Evolutionary conservation across 2,888 invertebrate species (phyloP).

Genomic region (Eustalomyia histrio): DNA sequence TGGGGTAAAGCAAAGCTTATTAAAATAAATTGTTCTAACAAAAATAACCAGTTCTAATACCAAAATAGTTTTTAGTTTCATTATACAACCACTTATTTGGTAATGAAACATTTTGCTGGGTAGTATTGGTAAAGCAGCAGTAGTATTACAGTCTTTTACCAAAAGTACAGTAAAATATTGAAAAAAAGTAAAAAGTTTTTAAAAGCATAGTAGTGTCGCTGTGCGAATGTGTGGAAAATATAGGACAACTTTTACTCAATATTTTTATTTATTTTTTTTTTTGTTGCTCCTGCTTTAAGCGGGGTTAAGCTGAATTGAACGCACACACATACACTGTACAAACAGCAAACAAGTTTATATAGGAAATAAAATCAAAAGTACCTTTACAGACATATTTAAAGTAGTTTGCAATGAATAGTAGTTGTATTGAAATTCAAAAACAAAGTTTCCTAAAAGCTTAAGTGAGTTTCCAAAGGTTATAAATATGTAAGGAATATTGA

Average conservation of each 20-base stretch:
- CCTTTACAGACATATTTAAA: conserved; percentile 13
- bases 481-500: conserved; percentile 21
- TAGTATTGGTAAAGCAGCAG: conserved; percentile 21
- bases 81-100: too few species aligned
- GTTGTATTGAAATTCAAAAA: conserved; percentile 1
- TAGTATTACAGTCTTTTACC: conserved; percentile 22
- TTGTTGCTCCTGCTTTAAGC: conserved; percentile 22
- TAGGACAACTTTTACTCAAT: conserved; percentile 52
- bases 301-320: conserved; percentile 45
- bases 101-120: too few species aligned
- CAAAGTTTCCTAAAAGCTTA: conserved; percentile 48
- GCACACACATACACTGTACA: conserved; percentile 8
- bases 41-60: too few species aligned
- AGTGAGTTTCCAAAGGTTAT: conserved; percentile 44
- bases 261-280: too few species aligned
- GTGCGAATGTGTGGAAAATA: conserved; percentile 54
- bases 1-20: too few species aligned
- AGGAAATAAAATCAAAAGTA: conserved; percentile 23
- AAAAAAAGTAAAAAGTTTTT: conserved; percentile 45
- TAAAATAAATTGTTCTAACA: too few species aligned
- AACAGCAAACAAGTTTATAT: background rate
- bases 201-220: conserved; percentile 60
- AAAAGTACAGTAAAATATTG: conserved; percentile 31
- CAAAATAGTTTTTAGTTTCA: too few species aligned
- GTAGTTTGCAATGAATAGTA: conserved; percentile 20